Percentiles rank a stretch among this genome's conserved stretches.
Conservation (phyloP, 2,888 invertebrate species). For the Scaptomyza flava region DNA sequence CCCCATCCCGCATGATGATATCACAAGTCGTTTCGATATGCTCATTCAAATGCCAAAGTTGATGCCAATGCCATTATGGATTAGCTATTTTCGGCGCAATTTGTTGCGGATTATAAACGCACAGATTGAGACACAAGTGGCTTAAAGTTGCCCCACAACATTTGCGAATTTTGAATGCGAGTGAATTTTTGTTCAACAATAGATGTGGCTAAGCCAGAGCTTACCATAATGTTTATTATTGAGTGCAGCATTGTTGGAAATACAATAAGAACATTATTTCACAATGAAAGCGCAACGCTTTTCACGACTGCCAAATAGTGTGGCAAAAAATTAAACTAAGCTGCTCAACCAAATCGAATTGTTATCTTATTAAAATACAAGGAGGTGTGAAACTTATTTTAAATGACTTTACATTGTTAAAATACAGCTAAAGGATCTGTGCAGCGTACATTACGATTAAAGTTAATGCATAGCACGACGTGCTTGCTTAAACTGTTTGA, state of each 20-base stretch:
- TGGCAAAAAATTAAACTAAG: not conserved
- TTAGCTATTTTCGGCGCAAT: constrained; percentile 34
- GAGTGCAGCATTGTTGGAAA: not conserved
- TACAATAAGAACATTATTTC: not conserved
- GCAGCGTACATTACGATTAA: too few relatives aligned
- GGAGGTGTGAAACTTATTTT: not conserved
- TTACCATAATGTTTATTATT: constrained; percentile 1
- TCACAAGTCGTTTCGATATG: constrained; percentile 21
- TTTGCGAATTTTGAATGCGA: not conserved
- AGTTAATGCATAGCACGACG: too few relatives aligned
- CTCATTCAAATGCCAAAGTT: constrained; percentile 43
- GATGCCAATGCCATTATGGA: constrained; percentile 42
- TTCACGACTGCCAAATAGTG: not conserved
- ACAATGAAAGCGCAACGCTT: not conserved
- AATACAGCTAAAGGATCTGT: not conserved
- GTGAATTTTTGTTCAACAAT: constrained; percentile 2
- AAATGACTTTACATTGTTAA: not conserved
- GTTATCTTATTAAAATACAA: not conserved
- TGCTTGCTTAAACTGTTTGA: too few relatives aligned
- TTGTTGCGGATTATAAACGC: constrained; percentile 29
- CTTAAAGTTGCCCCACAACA: constrained; percentile 14
- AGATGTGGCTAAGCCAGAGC: not conserved
- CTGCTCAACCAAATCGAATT: not conserved
- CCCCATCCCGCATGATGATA: constrained; percentile 6
- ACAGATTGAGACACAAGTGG: constrained; percentile 23